phyloP scores from a whole-genome alignment of 2,888 invertebrate genomes.

The Serripes groenlandicus region DNA sequence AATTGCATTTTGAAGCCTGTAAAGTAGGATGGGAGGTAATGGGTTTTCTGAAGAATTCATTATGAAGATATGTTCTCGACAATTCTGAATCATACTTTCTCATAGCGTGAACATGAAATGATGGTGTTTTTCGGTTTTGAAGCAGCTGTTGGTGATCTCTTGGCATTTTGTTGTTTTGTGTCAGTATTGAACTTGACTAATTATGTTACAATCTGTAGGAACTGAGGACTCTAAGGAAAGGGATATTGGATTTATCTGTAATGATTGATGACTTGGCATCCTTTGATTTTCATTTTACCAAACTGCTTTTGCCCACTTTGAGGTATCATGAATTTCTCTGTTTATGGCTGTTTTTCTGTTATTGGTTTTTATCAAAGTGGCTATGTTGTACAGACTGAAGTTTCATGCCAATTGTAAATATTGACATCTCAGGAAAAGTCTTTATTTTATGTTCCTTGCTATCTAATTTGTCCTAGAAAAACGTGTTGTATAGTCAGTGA shows the following conservation, averaged over 20 bases:
- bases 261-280: neutral
- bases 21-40: slow-evolving; percentile 7
- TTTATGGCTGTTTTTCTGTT: neutral
- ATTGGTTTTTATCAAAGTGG: slow-evolving; percentile 4
- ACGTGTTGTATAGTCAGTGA: no score
- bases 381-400: neutral
- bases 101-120: neutral
- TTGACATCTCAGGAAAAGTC: neutral
- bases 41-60: slow-evolving; percentile 21
- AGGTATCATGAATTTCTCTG: neutral
- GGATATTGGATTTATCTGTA: slow-evolving; percentile 15
- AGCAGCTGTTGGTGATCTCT: neutral
- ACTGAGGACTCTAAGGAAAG: neutral
- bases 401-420: neutral
- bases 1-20: slow-evolving; percentile 2
- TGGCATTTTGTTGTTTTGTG: slow-evolving; percentile 20
- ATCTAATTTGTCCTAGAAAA: no score
- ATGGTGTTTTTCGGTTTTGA: neutral
- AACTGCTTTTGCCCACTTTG: neutral
- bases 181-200: slow-evolving; percentile 24
- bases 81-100: slow-evolving; percentile 9
- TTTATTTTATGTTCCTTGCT: neutral
- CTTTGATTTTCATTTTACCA: no score
- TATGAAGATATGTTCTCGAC: neutral
- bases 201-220: slow-evolving; percentile 1